phyloP scores from a whole-genome alignment of 2,888 invertebrate genomes.

The Euphydryas editha region DNA sequence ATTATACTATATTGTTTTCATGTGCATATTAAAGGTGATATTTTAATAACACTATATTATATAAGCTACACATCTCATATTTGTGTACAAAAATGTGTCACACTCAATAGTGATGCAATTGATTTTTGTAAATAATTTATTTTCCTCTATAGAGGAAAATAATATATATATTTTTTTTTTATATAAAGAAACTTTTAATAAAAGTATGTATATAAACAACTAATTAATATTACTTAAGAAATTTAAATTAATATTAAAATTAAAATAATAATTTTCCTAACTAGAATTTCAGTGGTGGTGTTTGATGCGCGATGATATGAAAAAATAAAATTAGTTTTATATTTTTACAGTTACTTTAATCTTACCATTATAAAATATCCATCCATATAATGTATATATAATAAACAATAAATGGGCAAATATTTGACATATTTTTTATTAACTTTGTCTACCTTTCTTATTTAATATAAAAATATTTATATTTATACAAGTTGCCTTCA shows the following conservation, averaged over 20 bases:
- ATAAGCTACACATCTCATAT: no score
- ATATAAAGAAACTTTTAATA: no score
- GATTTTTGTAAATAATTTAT: no score
- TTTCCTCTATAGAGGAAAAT: no score
- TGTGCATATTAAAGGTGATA: no score
- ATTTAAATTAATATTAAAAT: not conserved
- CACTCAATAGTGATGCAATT: no score
- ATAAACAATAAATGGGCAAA: conserved; percentile 59
- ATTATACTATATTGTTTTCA: no score
- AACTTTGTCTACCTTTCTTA: conserved; percentile 12
- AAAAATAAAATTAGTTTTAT: conserved; percentile 40
- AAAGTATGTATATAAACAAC: no score
- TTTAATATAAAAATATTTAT: conserved; percentile 11
- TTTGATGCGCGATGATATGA: conserved; percentile 89
- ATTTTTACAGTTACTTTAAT: conserved; percentile 55
- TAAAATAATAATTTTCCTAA: conserved; percentile 72
- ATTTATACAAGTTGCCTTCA: conserved; percentile 10
- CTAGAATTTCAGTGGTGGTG: conserved; percentile 88
- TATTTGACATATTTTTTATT: conserved; percentile 51
- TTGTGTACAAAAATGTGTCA: no score
- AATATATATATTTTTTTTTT: no score
- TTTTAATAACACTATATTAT: no score
- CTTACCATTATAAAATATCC: conserved; percentile 57
- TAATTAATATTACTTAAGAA: no score
- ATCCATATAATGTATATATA: conserved; percentile 55